phyloP scores from a whole-genome alignment of 2,797 vertebrate species.

The Melanotaenia nigrans region DNA sequence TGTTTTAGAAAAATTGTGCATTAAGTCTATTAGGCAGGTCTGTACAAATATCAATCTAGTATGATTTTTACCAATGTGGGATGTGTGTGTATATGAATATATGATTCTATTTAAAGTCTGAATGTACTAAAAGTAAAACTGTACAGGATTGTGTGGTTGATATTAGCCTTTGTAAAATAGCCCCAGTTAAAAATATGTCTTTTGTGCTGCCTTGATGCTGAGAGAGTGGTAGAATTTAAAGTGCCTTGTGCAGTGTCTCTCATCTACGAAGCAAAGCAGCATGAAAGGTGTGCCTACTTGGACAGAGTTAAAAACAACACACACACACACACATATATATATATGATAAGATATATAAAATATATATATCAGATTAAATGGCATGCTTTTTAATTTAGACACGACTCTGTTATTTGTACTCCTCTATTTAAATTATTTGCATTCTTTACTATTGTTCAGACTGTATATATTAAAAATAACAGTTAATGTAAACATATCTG shows the following conservation, averaged over 20 bases:
- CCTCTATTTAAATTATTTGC: background rate
- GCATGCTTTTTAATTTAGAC: constrained; percentile 84
- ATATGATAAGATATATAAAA: background rate
- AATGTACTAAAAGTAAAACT: constrained; percentile 78
- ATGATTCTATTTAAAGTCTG: constrained; percentile 82
- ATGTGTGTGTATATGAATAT: constrained; percentile 77
- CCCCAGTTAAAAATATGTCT: constrained; percentile 67
- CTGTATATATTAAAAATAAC: background rate
- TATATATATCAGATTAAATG: constrained; percentile 72
- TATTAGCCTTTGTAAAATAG: constrained; percentile 60
- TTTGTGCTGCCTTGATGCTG: constrained; percentile 72
- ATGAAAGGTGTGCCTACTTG: constrained; percentile 72
- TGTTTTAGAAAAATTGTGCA: constrained; percentile 60
- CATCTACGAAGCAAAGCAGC: constrained; percentile 76
- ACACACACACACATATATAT: background rate
- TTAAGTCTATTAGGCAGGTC: constrained; percentile 64
- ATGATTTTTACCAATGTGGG: constrained; percentile 79
- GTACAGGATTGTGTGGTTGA: constrained; percentile 64
- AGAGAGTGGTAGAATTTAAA: constrained; percentile 78
- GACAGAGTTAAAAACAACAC: constrained; percentile 48
- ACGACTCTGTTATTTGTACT: constrained; percentile 60
- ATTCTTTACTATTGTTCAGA: background rate
- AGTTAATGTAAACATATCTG: background rate
- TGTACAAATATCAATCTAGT: constrained; percentile 78
- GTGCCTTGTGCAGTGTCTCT: constrained; percentile 86